Conservation (phyloP, 1,140 invertebrate genomes). For the Chelonus insularis region DNA sequence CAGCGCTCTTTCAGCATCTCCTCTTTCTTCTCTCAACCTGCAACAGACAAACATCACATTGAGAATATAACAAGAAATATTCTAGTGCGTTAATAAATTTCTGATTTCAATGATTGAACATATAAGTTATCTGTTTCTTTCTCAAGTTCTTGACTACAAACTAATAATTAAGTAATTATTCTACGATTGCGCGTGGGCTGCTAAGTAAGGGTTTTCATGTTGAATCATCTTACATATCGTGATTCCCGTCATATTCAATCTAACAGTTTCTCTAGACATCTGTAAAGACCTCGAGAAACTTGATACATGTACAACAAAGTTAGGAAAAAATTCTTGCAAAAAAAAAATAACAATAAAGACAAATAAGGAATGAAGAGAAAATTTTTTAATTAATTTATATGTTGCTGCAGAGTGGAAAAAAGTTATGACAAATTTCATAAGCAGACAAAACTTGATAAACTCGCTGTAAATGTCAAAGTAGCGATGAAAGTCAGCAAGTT, state of each 20-base stretch:
- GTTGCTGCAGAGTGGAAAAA: too few relatives aligned
- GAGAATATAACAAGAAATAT: not conserved
- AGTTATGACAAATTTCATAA: too few relatives aligned
- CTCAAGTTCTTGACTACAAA: conserved; percentile 16
- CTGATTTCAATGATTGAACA: conserved; percentile 15
- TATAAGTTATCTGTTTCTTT: not conserved
- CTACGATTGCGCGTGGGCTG: conserved; percentile 48
- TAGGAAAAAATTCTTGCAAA: not conserved
- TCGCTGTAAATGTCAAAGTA: too few relatives aligned
- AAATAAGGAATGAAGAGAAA: too few relatives aligned
- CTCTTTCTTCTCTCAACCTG: conserved; percentile 83
- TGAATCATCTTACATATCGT: conserved; percentile 16
- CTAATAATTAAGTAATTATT: conserved; percentile 59
- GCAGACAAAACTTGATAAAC: too few relatives aligned
- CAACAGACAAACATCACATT: conserved; percentile 53
- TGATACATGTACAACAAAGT: not conserved
- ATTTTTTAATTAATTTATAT: too few relatives aligned
- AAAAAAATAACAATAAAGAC: too few relatives aligned
- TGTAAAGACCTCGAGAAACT: conserved; percentile 10
- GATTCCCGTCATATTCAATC: not conserved
- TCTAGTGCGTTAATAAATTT: conserved; percentile 3
- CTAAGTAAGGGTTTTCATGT: conserved; percentile 48
- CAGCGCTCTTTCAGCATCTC: conserved; percentile 75
- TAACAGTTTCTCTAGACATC: not conserved
- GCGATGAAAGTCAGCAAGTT: too few relatives aligned